Base-by-base conservation (phyloP, 2,113 vertebrate genomes). In the Mola mola region DNA sequence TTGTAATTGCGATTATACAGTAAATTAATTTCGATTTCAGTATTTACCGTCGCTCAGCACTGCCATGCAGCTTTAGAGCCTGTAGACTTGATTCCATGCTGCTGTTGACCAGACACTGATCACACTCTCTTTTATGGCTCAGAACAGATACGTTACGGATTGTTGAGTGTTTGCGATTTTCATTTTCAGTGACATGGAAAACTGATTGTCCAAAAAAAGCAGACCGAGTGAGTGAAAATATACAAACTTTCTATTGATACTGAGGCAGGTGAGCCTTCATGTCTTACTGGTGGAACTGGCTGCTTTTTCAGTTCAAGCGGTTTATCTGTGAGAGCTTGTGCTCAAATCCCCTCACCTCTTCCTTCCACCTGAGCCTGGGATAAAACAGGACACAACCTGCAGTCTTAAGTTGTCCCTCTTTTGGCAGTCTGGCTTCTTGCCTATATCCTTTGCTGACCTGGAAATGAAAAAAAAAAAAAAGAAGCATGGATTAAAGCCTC, bases 401-500 rank as follows among this genome's bases (percentile, higher is more conserved):
- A 53, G 22, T 61, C 29, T 67, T 69, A 63, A 65, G 57, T 52
- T 70, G 62, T 55, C 57, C 65, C 66, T 67, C 34, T 79, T 82
- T 78, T 60, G 76, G 72, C 67, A 64, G 31, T 68, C 79, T 80
- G 66, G 69, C 75, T 87, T 38, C 46, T 56, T 61, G 63, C 56
- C 74, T 64, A 17, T 63, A 76, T 79, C 61, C 64, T 44, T 19
- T 43, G 49, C 56, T 77, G 81, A 80, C 81, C 83, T 85, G 77
- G 49, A 82, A 84, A 81, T 71, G 41, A 79, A 78, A 80, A 9
- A 9, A 5, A 29, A 5, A 29, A 9, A 29, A 9, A 5, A 9
- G 9, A 17, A 55, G 79, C 60, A 33, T 13, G 19, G 69, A 74
- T 36, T 5, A 38, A 63, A 51, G 64, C 31, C 64, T 80, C 70